Base-by-base conservation (phyloP, 2,797 vertebrate genomes). In the Gymnothorax reevesii region DNA sequence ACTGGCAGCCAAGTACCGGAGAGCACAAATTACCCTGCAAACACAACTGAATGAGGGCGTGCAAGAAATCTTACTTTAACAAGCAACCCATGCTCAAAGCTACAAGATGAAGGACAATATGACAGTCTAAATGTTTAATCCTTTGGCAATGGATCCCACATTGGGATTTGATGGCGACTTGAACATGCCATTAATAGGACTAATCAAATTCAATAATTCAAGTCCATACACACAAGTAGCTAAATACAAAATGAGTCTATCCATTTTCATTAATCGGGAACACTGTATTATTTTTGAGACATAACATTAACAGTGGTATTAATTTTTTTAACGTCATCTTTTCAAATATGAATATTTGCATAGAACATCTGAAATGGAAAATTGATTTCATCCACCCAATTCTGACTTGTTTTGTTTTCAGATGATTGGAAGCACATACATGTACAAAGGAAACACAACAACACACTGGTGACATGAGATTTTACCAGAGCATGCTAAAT, bases 361-460 rank as follows among this genome's bases (percentile, higher is more conserved):
- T 99, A 99, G 98, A 99, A 98, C 96, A 92, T 98, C 95, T 95
- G 96, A 97, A 96, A 95, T 97, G 96, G 57, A 95, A 95, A 97
- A 96, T 95, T 94, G 95, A 95, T 94, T 94, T 95, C 92, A 92
- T 95, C 94, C 91, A 94, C 95, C 95, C 90, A 90, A 85, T 91
- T 80, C 60, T 87, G 85, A 33, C 82, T 89, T 17, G 55, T 88
- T 62, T 88, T 87, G 71, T 86, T 87, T 84, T 84, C 82, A 84
- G 91, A 87, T 87, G 83, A 93, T 92, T 92, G 94, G 91, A 92
- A 90, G 91, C 92, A 89, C 90, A 90, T 85, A 86, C 92, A 89
- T 90, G 90, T 85, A 86, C 87, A 84, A 75, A 89, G 90, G 90
- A 89, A 86, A 88, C 85, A 84, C 83, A 84, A 80, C 82, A 59